Conservation (phyloP, 2,888 invertebrate genomes). For the Exephanes ischioxanthus region DNA sequence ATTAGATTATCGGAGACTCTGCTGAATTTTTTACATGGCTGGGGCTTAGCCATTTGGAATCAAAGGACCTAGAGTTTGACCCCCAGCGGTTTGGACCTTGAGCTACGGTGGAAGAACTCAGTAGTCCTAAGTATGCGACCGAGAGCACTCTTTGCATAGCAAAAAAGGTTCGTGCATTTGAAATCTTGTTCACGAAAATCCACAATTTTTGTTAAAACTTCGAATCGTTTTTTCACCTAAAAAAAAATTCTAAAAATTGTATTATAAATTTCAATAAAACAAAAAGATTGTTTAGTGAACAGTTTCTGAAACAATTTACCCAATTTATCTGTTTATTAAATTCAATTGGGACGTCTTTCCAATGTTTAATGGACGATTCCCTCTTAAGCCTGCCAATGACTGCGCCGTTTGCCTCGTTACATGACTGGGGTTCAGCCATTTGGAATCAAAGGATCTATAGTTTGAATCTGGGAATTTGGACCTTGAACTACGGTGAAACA, state of each 20-base stretch:
- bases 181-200: no score
- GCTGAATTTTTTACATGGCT: conserved; percentile 6
- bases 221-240: background rate
- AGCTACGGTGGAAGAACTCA: background rate
- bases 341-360: background rate
- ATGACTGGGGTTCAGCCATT: background rate
- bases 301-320: background rate
- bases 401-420: background rate
- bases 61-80: background rate
- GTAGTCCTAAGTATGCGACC: background rate
- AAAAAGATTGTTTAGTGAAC: background rate
- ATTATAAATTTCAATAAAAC: no score
- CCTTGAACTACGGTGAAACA: background rate
- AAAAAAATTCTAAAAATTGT: background rate
- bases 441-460: background rate
- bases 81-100: background rate
- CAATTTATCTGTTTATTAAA: background rate
- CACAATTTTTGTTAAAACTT: background rate
- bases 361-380: background rate
- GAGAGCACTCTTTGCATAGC: background rate
- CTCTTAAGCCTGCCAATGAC: conserved; percentile 12
- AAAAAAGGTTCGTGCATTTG: background rate
- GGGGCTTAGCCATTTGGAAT: background rate
- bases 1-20: background rate
- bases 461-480: background rate